These are phyloP conservation scores for Pandemis heparana DNA, from an alignment of 2,888 invertebrate species.

Conservation along the genomic window DNA sequence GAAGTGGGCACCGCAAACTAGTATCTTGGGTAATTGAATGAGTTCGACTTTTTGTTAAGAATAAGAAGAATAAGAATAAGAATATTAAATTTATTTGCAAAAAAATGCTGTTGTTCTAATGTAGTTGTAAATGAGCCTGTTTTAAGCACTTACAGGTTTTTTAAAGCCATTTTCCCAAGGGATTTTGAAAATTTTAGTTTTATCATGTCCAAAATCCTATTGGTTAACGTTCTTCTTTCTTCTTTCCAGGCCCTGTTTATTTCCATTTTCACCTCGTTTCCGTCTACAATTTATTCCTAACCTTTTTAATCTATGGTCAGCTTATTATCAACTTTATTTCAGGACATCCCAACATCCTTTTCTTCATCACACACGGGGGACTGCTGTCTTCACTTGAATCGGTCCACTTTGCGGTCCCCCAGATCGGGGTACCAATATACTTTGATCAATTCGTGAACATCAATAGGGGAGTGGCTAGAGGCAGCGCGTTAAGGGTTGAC, in stretches of 20 bases:
- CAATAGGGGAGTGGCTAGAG: slow-evolving; percentile 25
- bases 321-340: slow-evolving; percentile 43
- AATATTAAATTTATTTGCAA: too few relatives aligned
- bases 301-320: background rate
- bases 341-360: slow-evolving; percentile 62
- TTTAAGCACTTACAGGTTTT: too few relatives aligned
- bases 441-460: slow-evolving; percentile 43
- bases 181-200: too few relatives aligned
- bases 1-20: slow-evolving; percentile 72
- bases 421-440: slow-evolving; percentile 62
- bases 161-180: too few relatives aligned
- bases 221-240: too few relatives aligned
- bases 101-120: too few relatives aligned
- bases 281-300: background rate
- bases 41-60: too few relatives aligned
- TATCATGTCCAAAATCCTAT: too few relatives aligned
- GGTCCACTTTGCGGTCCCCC: slow-evolving; percentile 63
- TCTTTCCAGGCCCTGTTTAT: too few relatives aligned
- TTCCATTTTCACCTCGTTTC: too few relatives aligned
- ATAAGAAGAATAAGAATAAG: too few relatives aligned
- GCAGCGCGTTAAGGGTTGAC: slow-evolving; percentile 41
- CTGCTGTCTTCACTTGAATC: slow-evolving; percentile 62
- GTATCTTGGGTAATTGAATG: slow-evolving; percentile 63
- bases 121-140: too few relatives aligned
- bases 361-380: slow-evolving; percentile 66